Percentiles rank a stretch among this genome's conserved stretches.
These are phyloP conservation scores for Odontothrips loti DNA, from an alignment of 2,888 invertebrate species.

Conservation along the genomic window DNA sequence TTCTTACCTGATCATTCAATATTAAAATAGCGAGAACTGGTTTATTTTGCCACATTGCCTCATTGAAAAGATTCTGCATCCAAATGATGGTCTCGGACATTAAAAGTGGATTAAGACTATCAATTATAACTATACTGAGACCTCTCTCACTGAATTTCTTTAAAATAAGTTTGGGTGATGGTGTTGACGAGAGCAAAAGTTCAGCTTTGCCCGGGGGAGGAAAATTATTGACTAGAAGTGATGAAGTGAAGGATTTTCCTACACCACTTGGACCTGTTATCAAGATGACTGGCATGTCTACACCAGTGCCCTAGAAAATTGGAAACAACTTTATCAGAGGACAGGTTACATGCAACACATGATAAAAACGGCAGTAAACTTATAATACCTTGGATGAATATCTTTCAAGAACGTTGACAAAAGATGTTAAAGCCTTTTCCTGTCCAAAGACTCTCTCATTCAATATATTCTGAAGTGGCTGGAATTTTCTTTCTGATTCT, in stretches of 20 bases:
- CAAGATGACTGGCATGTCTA: neutral
- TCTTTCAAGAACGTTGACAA: neutral
- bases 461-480: neutral
- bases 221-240: neutral
- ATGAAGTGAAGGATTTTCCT: neutral
- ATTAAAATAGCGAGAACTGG: neutral
- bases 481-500: neutral
- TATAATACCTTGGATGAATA: neutral
- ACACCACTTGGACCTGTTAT: neutral
- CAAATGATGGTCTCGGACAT: neutral
- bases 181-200: neutral
- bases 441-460: neutral
- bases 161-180: neutral
- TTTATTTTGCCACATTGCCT: constrained; percentile 12
- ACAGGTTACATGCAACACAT: neutral
- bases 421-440: neutral
- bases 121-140: neutral
- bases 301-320: neutral
- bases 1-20: neutral
- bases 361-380: neutral
- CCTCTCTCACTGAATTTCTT: neutral
- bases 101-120: neutral
- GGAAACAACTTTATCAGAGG: neutral
- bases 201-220: neutral
- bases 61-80: neutral